Evolutionary conservation across 2,888 invertebrate species (phyloP).

Genomic region (Melanostoma mellinum): DNA sequence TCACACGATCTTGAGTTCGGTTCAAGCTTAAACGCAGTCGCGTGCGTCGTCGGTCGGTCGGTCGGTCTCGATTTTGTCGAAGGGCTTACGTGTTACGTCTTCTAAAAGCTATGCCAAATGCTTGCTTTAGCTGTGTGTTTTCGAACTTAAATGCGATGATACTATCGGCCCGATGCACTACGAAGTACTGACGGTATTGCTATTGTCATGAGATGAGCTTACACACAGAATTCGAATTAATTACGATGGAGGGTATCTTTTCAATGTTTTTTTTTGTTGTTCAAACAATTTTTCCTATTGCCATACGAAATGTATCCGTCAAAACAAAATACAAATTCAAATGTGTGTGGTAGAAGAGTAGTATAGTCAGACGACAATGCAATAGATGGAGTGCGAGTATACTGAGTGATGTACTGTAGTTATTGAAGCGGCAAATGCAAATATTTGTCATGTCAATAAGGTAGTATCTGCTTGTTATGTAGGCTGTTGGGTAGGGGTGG

Average conservation of each 20-base stretch:
- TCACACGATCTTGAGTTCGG: conserved; percentile 45
- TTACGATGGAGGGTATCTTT: conserved; percentile 60
- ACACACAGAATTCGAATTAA: conserved; percentile 68
- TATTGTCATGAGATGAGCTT: conserved; percentile 71
- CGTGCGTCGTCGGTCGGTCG: not conserved
- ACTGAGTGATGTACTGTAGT: not conserved
- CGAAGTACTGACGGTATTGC: conserved; percentile 61
- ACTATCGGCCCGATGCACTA: conserved; percentile 67
- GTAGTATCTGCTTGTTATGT: not conserved
- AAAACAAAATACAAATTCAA: conserved; percentile 33
- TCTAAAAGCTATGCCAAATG: conserved; percentile 10
- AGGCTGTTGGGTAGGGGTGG: not conserved
- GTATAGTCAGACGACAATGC: not conserved
- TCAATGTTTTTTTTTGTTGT: conserved; percentile 40
- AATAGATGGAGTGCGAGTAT: conserved; percentile 2
- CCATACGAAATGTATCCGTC: conserved; percentile 49
- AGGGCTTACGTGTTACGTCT: conserved; percentile 35
- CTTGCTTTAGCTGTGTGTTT: not conserved
- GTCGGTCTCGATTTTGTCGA: conserved; percentile 16
- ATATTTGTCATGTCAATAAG: not conserved
- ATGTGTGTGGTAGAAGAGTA: conserved; percentile 15
- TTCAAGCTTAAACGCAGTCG: conserved; percentile 42
- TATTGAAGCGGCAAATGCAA: conserved; percentile 66
- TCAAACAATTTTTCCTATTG: conserved; percentile 38
- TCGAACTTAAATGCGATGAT: conserved; percentile 21